A percentile compares a stretch with the other conserved stretches of the same genome.
These are phyloP conservation scores for Matsumurasca onukii DNA, from an alignment of 1,140 invertebrate species.

Conservation along the genomic window DNA sequence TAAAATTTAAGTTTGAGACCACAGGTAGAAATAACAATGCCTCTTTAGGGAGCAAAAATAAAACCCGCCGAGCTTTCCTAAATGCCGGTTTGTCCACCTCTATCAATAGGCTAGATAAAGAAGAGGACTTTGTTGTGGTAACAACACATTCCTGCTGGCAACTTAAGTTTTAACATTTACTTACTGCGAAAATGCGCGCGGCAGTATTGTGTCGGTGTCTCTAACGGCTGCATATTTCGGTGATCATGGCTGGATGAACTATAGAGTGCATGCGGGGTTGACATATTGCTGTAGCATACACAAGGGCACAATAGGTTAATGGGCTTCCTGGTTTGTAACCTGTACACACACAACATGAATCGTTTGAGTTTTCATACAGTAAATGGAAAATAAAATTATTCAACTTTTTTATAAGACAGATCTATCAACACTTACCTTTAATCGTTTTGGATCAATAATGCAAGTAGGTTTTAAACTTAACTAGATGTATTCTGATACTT, in stretches of 20 bases:
- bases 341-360: slow-evolving; percentile 48
- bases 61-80: neutral
- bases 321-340: slow-evolving; percentile 61
- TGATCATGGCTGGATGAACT: slow-evolving; percentile 59
- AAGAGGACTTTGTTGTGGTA: neutral
- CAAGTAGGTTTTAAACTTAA: slow-evolving; percentile 43
- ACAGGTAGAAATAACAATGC: neutral
- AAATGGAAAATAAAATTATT: too few species aligned
- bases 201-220: slow-evolving; percentile 40
- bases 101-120: neutral
- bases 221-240: slow-evolving; percentile 46
- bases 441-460: slow-evolving; percentile 49
- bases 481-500: slow-evolving; percentile 42
- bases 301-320: slow-evolving; percentile 68
- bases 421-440: slow-evolving; percentile 38
- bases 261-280: slow-evolving; percentile 71
- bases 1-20: neutral
- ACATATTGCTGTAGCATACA: slow-evolving; percentile 70
- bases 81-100: neutral
- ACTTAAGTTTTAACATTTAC: too few species aligned
- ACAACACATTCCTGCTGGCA: too few species aligned
- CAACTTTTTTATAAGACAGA: neutral
- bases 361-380: too few species aligned
- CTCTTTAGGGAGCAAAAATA: neutral
- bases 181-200: slow-evolving; percentile 47